Evolutionary conservation across 2,888 invertebrate genomes (phyloP).

Genomic region (Nephrotoma flavescens): DNA sequence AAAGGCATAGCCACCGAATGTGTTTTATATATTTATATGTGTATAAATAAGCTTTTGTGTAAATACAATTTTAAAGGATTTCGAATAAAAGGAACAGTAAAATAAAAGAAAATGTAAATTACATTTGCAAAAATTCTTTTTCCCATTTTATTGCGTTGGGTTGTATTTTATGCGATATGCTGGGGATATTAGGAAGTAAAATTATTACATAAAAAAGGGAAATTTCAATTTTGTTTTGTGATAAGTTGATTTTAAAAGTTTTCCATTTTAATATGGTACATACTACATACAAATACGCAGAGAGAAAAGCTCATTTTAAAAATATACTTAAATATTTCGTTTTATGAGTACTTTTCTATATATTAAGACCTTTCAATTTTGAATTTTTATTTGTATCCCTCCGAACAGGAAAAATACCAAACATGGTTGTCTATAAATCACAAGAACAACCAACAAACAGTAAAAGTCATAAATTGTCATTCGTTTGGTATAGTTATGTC

Average conservation of each 20-base stretch:
- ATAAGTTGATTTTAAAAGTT: not conserved
- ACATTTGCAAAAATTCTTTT: not conserved
- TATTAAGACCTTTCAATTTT: not conserved
- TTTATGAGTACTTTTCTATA: not conserved
- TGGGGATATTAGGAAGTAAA: not conserved
- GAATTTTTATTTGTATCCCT: not conserved
- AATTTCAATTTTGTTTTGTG: not conserved
- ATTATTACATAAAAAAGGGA: not conserved
- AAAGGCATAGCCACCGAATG: not conserved
- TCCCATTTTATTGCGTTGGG: not conserved
- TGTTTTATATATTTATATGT: not conserved
- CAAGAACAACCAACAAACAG: not conserved
- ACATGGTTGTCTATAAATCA: not conserved
- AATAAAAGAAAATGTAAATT: not conserved
- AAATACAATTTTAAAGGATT: not conserved
- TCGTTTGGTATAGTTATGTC: not conserved
- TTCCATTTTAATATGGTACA: not conserved
- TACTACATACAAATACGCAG: too few relatives aligned
- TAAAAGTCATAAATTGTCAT: not conserved
- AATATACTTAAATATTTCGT: not conserved
- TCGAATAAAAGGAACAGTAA: not conserved
- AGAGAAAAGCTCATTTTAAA: not conserved
- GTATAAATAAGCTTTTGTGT: not conserved
- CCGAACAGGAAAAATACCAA: not conserved
- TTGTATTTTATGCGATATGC: not conserved